Evolutionary conservation across 2,888 invertebrate genomes (phyloP).

Genomic region (Cepaea hortensis): DNA sequence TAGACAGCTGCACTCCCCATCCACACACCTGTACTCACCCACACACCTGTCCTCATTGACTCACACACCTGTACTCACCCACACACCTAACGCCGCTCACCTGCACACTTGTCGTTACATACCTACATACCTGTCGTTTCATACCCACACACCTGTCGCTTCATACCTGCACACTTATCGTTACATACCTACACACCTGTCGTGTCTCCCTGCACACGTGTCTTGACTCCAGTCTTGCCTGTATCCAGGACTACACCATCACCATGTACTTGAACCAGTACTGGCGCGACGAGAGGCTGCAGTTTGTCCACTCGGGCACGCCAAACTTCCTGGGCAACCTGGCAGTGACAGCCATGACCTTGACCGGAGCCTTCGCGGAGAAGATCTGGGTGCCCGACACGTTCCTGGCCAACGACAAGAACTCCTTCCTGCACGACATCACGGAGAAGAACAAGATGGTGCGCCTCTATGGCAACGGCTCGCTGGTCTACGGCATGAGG

Average conservation of each 20-base stretch:
- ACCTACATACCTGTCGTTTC: too few species aligned
- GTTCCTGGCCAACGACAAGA: slow-evolving; percentile 99
- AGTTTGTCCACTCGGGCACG: slow-evolving; percentile 84
- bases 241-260: slow-evolving; percentile 94
- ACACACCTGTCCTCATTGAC: too few species aligned
- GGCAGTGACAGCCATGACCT: slow-evolving; percentile 88
- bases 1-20: too few species aligned
- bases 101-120: too few species aligned
- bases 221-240: neutral
- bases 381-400: slow-evolving; percentile 99
- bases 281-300: slow-evolving; percentile 97
- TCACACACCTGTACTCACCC: too few species aligned
- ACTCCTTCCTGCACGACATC: slow-evolving; percentile 97
- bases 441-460: slow-evolving; percentile 98
- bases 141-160: too few species aligned
- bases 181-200: too few species aligned
- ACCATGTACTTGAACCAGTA: slow-evolving; percentile 99
- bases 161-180: too few species aligned
- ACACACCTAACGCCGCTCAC: too few species aligned
- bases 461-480: slow-evolving; percentile 93
- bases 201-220: too few species aligned
- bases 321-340: slow-evolving; percentile 45
- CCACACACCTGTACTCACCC: too few species aligned
- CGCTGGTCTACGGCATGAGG: slow-evolving; percentile 98
- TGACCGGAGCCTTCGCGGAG: slow-evolving; percentile 97